Conservation (phyloP, 2,888 invertebrate genomes). For the Limnephilus rhombicus region DNA sequence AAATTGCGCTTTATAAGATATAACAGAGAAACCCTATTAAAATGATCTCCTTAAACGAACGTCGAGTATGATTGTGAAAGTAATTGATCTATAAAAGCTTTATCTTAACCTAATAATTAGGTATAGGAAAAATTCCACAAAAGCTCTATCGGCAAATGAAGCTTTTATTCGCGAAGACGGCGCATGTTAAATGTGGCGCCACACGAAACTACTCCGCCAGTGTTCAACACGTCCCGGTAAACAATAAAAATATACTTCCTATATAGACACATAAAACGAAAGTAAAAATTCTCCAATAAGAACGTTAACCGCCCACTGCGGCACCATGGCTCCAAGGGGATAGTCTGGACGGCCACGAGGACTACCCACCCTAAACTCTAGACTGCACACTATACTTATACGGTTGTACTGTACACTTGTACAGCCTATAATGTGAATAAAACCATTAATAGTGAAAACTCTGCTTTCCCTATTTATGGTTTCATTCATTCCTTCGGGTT, state of each 20-base stretch:
- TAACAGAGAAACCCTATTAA: not conserved
- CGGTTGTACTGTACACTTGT: too few species aligned
- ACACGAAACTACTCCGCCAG: constrained; percentile 40
- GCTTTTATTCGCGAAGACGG: constrained; percentile 17
- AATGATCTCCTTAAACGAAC: not conserved
- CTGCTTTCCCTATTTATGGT: not conserved
- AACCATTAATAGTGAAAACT: not conserved
- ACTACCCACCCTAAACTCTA: not conserved
- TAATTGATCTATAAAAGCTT: not conserved
- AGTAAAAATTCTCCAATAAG: constrained; percentile 12
- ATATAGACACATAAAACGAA: constrained; percentile 58
- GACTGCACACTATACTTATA: not conserved
- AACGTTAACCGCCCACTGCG: not conserved
- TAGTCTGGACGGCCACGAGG: not conserved
- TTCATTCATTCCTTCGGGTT: not conserved
- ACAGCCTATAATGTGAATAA: not conserved
- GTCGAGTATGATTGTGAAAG: not conserved
- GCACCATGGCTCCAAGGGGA: not conserved
- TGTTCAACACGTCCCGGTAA: constrained; percentile 47
- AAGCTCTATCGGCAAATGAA: constrained; percentile 11
- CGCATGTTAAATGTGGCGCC: constrained; percentile 43
- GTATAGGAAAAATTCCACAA: not conserved
- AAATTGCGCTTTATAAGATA: not conserved
- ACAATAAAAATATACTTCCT: constrained; percentile 52
- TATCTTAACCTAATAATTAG: not conserved